Evolutionary conservation across 2,797 vertebrate genomes (phyloP), one percentile per base, ranked within the genome.

Genomic region (Sphaeramia orbicularis): DNA sequence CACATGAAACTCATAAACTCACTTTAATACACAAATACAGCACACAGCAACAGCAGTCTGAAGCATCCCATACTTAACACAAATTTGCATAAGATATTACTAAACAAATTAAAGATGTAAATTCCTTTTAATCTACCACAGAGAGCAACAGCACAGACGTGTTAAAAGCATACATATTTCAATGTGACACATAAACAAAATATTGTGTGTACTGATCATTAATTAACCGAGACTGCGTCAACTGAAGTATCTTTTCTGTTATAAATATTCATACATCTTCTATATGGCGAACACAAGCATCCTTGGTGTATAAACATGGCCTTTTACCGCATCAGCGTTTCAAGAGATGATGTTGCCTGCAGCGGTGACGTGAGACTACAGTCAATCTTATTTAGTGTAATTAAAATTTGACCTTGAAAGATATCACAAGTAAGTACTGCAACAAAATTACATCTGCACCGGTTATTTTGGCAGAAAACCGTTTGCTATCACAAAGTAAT

Each of bases 71-170:
- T 10, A 41, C 43, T 37, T 1, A 3, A 61, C 14, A 11, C 1
- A 38, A 21, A 88, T 89, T 86, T 83, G 63, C 83, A 87, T 83
- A 70, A 70, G 65, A 74, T 81, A 79, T 81, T 65, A 74, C 38
- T 11, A 76, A 82, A 80, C 78, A 78, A 80, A 90, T 88, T 80
- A 85, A 71, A 84, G 11, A 86, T 86, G 84, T 80, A 84, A 86
- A 87, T 87, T 72, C 60, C 37, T 15, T 70, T 73, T 67, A 86
- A 84, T 82, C 62, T 80, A 4, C 27, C 21, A 15, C 8, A 40
- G 45, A 63, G 72, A 60, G 38, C 58, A 50, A 11, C 40, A 42
- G 15, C 2, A 2, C 21, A 27, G 9, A 65, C 13, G 32, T 15
- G 51, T 40, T 57, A 53, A 65, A 40, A 65, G 16, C 65, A 38